These are phyloP conservation scores for Macrotrachela quadricornifera DNA, from an alignment of 1,140 invertebrate genomes.

Conservation along the genomic window DNA sequence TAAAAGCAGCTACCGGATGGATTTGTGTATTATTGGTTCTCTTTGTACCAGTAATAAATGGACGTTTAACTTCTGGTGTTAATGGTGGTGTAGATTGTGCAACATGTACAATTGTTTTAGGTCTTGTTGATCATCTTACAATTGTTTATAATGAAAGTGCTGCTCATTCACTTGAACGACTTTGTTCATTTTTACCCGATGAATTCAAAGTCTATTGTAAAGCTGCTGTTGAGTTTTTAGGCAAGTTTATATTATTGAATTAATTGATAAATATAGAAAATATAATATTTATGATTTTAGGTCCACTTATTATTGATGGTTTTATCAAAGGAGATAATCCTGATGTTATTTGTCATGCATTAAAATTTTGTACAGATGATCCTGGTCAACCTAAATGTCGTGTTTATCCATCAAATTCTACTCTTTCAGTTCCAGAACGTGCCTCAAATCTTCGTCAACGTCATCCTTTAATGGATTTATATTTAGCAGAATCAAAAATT, in stretches of 20 bases:
- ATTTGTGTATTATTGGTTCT: no score
- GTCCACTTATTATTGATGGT: no score
- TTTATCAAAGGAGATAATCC: conserved; percentile 14
- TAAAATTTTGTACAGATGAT: conserved; percentile 17
- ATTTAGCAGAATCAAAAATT: no score
- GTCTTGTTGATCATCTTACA: conserved; percentile 18
- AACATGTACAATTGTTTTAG: conserved; percentile 21
- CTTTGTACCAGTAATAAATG: no score
- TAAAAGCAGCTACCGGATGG: no score
- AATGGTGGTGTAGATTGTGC: conserved; percentile 9
- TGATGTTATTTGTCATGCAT: conserved; percentile 19
- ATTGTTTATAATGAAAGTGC: conserved; percentile 20
- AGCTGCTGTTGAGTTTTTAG: conserved; percentile 11
- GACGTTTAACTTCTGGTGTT: not conserved
- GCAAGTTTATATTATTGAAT: conserved; percentile 14
- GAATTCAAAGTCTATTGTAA: conserved; percentile 12
- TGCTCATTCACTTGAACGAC: conserved; percentile 12
- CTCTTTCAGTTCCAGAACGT: no score
- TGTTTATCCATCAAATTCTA: conserved; percentile 10
- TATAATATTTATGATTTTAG: no score
- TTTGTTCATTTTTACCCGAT: conserved; percentile 17
- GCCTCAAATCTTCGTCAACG: no score
- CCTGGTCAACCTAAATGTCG: conserved; percentile 12
- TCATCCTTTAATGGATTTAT: no score
- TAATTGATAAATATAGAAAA: not conserved